These are phyloP conservation scores for Lepidocyrtinus sp. DNA, from an alignment of 2,888 invertebrate genomes.

Conservation along the genomic window DNA sequence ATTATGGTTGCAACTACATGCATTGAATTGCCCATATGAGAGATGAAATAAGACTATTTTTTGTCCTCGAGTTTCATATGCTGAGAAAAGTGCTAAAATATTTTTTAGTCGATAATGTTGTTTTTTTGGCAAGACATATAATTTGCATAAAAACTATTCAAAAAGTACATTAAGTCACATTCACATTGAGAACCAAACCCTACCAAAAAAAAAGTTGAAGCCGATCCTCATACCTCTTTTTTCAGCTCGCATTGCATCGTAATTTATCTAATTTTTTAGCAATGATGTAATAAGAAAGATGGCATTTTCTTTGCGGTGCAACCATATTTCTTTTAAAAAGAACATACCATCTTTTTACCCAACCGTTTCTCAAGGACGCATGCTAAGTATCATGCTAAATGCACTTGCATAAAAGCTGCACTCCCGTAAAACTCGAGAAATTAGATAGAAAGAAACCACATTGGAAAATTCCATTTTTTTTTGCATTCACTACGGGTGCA, in stretches of 20 bases:
- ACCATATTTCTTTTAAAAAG: not conserved
- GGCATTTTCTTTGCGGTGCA: slow-evolving; percentile 8
- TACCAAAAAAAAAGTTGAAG: not conserved
- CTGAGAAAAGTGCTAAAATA: slow-evolving; percentile 1
- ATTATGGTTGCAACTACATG: not conserved
- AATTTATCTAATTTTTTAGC: not conserved
- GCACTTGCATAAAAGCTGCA: not conserved
- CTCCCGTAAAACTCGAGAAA: not conserved
- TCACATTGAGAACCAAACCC: not conserved
- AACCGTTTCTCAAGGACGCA: slow-evolving; percentile 6
- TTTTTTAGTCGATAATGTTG: not conserved
- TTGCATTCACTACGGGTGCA: not conserved
- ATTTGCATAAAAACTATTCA: slow-evolving; percentile 10
- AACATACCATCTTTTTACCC: not conserved
- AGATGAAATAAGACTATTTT: not conserved
- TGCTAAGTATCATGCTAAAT: not conserved
- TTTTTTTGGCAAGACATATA: slow-evolving; percentile 4
- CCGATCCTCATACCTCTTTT: not conserved
- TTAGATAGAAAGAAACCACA: slow-evolving; percentile 13
- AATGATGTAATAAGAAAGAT: not conserved
- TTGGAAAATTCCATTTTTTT: slow-evolving; percentile 1
- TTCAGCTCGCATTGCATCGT: not conserved
- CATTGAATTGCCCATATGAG: not conserved
- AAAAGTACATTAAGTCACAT: too few relatives aligned
- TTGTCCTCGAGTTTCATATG: not conserved